Percentiles rank a stretch among this genome's conserved stretches.
Conservation (phyloP, 2,113 vertebrate species). For the Otis tarda region DNA sequence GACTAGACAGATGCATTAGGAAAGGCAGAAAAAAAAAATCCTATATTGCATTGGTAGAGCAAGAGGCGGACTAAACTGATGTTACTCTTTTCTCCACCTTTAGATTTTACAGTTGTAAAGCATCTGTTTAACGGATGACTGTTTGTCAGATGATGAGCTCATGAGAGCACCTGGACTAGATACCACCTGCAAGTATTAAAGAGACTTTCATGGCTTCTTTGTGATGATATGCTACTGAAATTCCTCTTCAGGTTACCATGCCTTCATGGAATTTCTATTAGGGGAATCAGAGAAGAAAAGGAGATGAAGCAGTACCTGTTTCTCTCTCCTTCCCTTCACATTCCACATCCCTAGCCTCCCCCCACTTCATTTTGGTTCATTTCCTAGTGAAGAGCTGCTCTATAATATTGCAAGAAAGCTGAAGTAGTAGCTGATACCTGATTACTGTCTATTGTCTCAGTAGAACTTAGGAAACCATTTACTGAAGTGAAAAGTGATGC, state of each 20-base stretch:
- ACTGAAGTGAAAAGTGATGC: neutral
- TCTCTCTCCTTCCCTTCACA: neutral
- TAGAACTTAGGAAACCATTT: neutral
- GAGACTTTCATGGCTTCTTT: neutral
- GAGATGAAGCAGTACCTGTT: neutral
- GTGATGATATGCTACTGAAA: conserved; percentile 18
- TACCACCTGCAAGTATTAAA: neutral
- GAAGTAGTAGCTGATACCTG: neutral
- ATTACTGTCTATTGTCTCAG: neutral
- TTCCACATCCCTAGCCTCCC: neutral
- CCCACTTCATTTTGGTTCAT: neutral
- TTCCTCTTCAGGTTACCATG: neutral
- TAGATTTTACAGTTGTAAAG: neutral
- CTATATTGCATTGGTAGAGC: neutral
- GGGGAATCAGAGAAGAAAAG: neutral
- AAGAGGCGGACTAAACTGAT: neutral
- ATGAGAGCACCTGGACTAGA: neutral
- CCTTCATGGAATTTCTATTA: neutral
- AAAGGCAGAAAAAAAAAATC: neutral
- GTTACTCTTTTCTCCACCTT: neutral
- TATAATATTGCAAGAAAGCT: neutral
- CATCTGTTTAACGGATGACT: neutral
- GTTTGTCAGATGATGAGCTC: neutral
- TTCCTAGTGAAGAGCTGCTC: neutral
- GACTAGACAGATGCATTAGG: neutral